Percentiles rank a stretch among this genome's conserved stretches.
phyloP scores from a whole-genome alignment of 2,797 vertebrate genomes.

The Halcyon leucocephala region DNA sequence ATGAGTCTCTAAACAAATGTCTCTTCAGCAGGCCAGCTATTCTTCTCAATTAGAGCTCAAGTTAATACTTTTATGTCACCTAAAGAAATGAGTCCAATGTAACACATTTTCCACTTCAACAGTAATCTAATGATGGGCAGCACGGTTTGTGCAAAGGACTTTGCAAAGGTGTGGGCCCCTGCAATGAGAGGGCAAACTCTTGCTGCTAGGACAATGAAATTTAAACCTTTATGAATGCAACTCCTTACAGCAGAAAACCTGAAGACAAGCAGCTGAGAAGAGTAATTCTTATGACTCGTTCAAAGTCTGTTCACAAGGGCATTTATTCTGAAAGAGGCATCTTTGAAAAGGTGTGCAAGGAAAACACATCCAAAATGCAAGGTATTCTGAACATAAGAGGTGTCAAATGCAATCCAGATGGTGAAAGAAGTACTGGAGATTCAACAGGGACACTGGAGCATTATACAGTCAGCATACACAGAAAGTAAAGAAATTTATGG shows the following conservation, averaged over 20 bases:
- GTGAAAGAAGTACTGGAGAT: not conserved
- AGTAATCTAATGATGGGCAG: not conserved
- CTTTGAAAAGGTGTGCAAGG: slow-evolving; percentile 11
- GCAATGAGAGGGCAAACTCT: not conserved
- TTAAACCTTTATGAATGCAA: not conserved
- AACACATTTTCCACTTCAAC: not conserved
- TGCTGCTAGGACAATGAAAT: not conserved
- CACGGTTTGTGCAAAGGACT: not conserved
- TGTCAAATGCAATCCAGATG: not conserved
- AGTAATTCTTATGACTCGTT: not conserved
- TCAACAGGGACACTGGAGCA: not conserved
- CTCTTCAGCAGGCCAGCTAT: not conserved
- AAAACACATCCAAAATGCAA: not conserved
- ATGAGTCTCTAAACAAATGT: not conserved
- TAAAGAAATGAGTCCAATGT: not conserved
- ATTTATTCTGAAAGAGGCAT: slow-evolving; percentile 8
- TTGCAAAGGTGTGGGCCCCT: not conserved
- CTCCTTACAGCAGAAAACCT: not conserved
- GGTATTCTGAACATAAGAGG: not conserved
- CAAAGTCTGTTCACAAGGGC: not conserved
- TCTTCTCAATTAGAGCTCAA: not conserved
- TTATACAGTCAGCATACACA: not conserved
- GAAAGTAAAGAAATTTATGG: not conserved
- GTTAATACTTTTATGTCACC: not conserved
- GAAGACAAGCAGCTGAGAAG: not conserved